A percentile compares a stretch with the other conserved stretches of the same genome.
Evolutionary conservation across 2,797 vertebrate genomes (phyloP).

Genomic region (Chaetodon trifasciatus): DNA sequence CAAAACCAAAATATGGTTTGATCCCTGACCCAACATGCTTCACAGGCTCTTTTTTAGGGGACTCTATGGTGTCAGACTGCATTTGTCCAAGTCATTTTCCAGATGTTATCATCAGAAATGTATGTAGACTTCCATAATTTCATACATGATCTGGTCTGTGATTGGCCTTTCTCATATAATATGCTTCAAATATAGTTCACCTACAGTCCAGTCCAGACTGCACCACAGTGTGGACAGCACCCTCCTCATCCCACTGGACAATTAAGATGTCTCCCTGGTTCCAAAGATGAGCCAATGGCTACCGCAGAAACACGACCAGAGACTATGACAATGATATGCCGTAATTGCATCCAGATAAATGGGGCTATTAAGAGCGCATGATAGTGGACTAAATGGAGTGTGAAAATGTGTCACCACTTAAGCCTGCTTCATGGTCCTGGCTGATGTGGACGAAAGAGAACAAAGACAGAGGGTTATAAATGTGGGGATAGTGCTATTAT

Average conservation of each 20-base stretch:
- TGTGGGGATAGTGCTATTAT: not conserved
- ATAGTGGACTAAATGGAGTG: conserved; percentile 49
- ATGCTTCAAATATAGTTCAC: conserved; percentile 11
- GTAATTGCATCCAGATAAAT: conserved; percentile 70
- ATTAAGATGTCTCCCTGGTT: conserved; percentile 54
- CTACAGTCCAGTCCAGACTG: conserved; percentile 1
- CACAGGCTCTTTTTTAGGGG: not conserved
- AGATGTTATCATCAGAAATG: conserved; percentile 3
- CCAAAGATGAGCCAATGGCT: conserved; percentile 36
- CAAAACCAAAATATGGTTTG: conserved; percentile 1
- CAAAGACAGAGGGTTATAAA: conserved; percentile 34
- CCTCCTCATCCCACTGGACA: conserved; percentile 41
- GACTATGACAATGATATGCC: conserved; percentile 53
- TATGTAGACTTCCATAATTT: conserved; percentile 9
- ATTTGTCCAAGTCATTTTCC: not conserved
- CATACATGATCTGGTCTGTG: not conserved
- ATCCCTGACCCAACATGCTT: conserved; percentile 1
- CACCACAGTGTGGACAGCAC: conserved; percentile 51
- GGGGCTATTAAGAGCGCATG: conserved; percentile 46
- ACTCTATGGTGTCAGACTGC: not conserved
- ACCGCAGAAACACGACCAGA: conserved; percentile 34
- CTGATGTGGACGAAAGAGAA: conserved; percentile 36
- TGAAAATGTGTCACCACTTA: conserved; percentile 52
- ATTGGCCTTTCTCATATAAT: not conserved
- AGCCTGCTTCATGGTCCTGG: conserved; percentile 19